Evolutionary conservation across 2,113 vertebrate species (phyloP), one percentile per base, ranked within the genome.

Genomic region (Rhea americana): DNA sequence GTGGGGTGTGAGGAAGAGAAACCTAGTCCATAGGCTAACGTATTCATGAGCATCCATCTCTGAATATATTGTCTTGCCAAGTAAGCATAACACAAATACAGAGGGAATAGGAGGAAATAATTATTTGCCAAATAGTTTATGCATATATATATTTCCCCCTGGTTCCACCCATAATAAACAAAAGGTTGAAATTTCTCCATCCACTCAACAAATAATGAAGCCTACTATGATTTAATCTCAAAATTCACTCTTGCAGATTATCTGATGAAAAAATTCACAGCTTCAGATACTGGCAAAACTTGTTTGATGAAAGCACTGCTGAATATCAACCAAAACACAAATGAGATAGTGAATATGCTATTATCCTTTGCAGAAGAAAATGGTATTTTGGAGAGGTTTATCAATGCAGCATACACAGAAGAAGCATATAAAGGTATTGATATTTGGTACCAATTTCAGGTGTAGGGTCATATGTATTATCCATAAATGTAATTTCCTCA

Each of bases 241-340:
- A 45, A 70, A 86, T 73, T 89, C 41, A 24, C 41, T 67, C 79
- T 85, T 85, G 24, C 65, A 98, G 98, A 98, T 89, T 98, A 98
- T 76, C 97, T 98, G 89, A 98, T 98, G 98, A 97, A 97, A 92
- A 98, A 98, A 84, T 94, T 98, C 96, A 98, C 98, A 0, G 96
- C 97, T 82, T 94, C 90, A 2, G 98, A 98, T 89, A 98, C 98
- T 0, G 98, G 98, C 28, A 98, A 98, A 95, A 98, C 98, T 14
- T 98, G 98, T 87, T 90, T 98, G 88, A 98, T 98, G 98, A 98
- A 98, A 94, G 98, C 98, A 61, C 95, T 98, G 92, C 82, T 98
- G 65, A 98, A 98, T 91, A 98, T 98, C 90, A 98, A 97, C 65
- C 62, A 96, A 85, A 97, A 96, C 87, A 98, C 98, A 37, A 96